Evolutionary conservation across 2,797 vertebrate genomes (phyloP).

Genomic region (Sciurus vulgaris): DNA sequence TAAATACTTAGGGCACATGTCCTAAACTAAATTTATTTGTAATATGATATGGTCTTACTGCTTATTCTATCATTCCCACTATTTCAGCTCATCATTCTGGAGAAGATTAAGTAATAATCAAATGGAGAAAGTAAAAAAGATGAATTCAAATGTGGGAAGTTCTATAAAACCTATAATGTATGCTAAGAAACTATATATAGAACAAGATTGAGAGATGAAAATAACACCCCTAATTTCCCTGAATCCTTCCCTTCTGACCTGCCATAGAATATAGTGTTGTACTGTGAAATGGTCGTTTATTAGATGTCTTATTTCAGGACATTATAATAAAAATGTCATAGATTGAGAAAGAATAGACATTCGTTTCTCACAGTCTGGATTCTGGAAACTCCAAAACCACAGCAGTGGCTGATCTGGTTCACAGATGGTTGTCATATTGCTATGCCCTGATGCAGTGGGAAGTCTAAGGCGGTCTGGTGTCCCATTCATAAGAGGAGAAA

Average conservation of each 20-base stretch:
- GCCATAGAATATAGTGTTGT: background rate
- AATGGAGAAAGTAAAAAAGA: background rate
- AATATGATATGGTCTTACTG: background rate
- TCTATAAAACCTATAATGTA: background rate
- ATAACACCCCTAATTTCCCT: background rate
- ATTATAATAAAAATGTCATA: background rate
- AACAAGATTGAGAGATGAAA: background rate
- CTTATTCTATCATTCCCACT: background rate
- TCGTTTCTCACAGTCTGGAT: background rate
- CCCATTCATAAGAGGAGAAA: background rate
- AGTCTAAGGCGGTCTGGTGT: accelerated
- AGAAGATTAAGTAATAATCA: background rate
- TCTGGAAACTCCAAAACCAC: background rate
- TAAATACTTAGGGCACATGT: background rate
- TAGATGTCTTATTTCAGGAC: background rate
- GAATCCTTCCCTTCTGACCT: background rate
- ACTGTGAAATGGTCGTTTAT: background rate
- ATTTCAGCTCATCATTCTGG: background rate
- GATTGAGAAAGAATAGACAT: background rate
- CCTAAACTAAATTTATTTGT: background rate
- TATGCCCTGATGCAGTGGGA: accelerated
- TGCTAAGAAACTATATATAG: background rate
- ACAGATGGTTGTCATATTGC: background rate
- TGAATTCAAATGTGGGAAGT: background rate
- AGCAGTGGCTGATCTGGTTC: background rate